Conservation (phyloP, 2,888 invertebrate genomes). For the Loripinus fragilis region DNA sequence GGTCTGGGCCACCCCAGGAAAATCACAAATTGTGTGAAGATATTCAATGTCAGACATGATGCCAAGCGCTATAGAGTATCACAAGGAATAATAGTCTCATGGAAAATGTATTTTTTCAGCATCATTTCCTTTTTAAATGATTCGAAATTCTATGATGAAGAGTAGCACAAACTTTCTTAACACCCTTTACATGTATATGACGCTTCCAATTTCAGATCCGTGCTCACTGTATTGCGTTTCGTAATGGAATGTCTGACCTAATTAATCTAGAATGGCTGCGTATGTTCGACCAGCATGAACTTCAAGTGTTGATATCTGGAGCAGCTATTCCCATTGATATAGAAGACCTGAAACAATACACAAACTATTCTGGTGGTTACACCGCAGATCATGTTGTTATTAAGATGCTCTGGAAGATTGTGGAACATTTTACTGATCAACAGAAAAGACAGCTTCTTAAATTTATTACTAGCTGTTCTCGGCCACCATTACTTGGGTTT, state of each 20-base stretch:
- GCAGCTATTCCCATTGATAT: conserved; percentile 97
- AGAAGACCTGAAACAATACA: conserved; percentile 92
- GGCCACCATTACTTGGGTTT: conserved; percentile 98
- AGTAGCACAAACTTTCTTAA: too few relatives aligned
- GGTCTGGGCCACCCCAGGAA: too few relatives aligned
- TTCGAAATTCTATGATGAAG: too few relatives aligned
- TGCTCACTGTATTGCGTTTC: conserved; percentile 93
- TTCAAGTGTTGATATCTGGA: conserved; percentile 98
- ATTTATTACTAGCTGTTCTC: conserved; percentile 99
- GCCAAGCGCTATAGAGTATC: too few relatives aligned
- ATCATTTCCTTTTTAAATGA: too few relatives aligned
- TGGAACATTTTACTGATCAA: conserved; percentile 89
- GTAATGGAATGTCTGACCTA: conserved; percentile 95
- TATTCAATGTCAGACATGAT: too few relatives aligned
- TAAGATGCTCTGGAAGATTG: conserved; percentile 93
- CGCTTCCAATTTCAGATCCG: conserved; percentile 85
- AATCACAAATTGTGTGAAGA: too few relatives aligned
- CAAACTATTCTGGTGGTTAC: conserved; percentile 96
- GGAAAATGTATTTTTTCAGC: too few relatives aligned
- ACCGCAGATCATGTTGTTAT: conserved; percentile 93
- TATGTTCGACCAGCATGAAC: conserved; percentile 96
- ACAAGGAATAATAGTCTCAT: too few relatives aligned
- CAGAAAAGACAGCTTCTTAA: conserved; percentile 95
- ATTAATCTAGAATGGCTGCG: conserved; percentile 96
- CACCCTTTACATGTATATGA: too few relatives aligned